Evolutionary conservation across 2,888 invertebrate genomes (phyloP), one percentile per base, ranked within the genome.

Genomic region (Halictus ligatus): DNA sequence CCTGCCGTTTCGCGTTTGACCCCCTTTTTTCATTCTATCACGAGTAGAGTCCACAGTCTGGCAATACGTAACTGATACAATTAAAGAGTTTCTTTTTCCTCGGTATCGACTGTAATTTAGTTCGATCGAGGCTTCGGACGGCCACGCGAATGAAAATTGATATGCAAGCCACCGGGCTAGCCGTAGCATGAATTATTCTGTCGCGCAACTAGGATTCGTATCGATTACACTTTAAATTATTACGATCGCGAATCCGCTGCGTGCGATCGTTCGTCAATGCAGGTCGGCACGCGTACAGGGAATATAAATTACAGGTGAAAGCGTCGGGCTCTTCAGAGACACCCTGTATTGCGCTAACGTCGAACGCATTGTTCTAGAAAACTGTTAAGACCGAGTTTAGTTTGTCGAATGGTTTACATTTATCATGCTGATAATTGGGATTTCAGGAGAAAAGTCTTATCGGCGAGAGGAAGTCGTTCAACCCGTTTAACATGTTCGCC

Each of bases 161-260:
- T 10, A 12, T 43, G 69, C 13, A 43, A 12, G 69, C 6, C 43
- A 40, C 5, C 43, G 21, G 1, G 21, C n/a, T 21, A 71, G 71
- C 13, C 43, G 71, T n/a, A n/a, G n/a, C 71, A 43, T 71, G 43
- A 71, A 71, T 71, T 43, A 71, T 43, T 71, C 71, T 43, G 43
- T 43, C 12, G 71, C 6, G 43, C 21, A 71, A 43, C 6, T 13
- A 71, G 21, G 6, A n/a, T 43, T 71, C 40, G n/a, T 71, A 71
- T 71, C 43, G 71, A 71, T 71, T n/a, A 43, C 43, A 71, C n/a
- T n/a, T 71, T 43, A 71, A 40, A 71, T 71, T 43, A 43, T 71
- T 13, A 71, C 71, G n/a, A n/a, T n/a, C 13, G 71, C 13, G n/a
- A 40, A 71, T 71, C 12, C 71, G 6, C 40, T 71, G 43, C 43